phyloP scores from a whole-genome alignment of 2,113 vertebrate genomes.

The Bombycilla garrulus region DNA sequence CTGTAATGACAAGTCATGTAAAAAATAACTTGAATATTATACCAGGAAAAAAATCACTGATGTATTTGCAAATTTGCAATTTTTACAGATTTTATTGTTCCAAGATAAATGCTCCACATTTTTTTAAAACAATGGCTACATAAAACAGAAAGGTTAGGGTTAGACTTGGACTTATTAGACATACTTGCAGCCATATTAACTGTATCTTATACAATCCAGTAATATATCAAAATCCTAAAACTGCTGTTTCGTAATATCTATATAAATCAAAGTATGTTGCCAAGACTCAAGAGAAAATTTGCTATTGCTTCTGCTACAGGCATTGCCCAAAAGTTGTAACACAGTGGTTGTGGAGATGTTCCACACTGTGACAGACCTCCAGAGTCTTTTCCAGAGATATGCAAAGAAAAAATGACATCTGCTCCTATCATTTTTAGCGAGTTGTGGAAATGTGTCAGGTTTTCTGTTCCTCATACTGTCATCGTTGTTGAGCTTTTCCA shows the following conservation, averaged over 20 bases:
- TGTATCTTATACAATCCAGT: background rate
- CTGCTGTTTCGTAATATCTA: background rate
- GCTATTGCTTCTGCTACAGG: background rate
- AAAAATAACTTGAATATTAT: background rate
- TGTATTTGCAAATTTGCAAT: background rate
- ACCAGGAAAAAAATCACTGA: background rate
- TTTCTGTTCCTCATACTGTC: background rate
- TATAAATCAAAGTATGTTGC: background rate
- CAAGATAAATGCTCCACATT: background rate
- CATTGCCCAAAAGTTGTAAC: background rate
- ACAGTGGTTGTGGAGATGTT: background rate
- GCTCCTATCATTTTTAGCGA: conserved; percentile 13
- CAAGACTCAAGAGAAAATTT: background rate
- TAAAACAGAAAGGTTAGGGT: background rate
- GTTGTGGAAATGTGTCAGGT: conserved; percentile 10
- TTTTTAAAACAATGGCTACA: conserved; percentile 17
- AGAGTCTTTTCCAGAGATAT: background rate
- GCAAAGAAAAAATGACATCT: conserved; percentile 13
- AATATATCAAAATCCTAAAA: background rate
- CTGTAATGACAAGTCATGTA: background rate
- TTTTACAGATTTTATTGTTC: background rate
- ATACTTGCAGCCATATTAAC: conserved; percentile 2
- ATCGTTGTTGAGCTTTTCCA: background rate
- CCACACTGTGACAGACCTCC: conserved; percentile 6
- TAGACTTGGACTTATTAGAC: background rate